Base-by-base conservation (phyloP, 2,797 vertebrate species). In the Gallinago solitaria region DNA sequence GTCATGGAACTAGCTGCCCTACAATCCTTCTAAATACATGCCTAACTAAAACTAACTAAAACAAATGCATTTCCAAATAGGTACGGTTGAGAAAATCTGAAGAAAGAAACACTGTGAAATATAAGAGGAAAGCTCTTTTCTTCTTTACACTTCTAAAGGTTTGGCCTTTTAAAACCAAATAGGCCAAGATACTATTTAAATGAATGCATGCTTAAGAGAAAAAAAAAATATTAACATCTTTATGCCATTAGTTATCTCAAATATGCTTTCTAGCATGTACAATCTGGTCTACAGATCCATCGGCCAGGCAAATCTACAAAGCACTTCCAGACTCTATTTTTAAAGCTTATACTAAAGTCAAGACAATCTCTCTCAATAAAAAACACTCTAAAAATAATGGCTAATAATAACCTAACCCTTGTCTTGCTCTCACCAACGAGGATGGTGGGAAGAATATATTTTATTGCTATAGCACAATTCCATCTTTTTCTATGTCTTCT, bases 381-480 rank as follows among this genome's bases (percentile, higher is more conserved):
- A 79, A 8, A 0, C 33, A 48, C 47, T 48, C 61, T 45, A 33
- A 93, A 83, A 88, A 65, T 32, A 67, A 75, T 43, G 30, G 39
- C 30, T 79, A 69, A 37, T 82, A 76, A 79, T 19, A 82, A 54
- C 24, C 28, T 76, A 76, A 47, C 3, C 33, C 35, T 47, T 59
- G 15, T 9, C 50, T 54, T 78, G 63, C 54, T 91, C n/a, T 16
- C 33, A 80, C 32, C 56, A 35, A 33, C 5, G 2, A 78, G 0
- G 0, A 59, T 6, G 9, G 47, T 35, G 39, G 53, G 43, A 86
- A 84, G 48, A 9, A n/a, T 1, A 0, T 9, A 45, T n/a, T 80
- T 83, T 33, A n/a, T 3, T 77, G 30, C 41, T 85, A 18, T 7
- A 41, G 47, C 37, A 60, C 1, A 1, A 61, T 15, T 71, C 11